These are phyloP conservation scores for Takifugu ocellatus DNA, from an alignment of 2,797 vertebrate genomes.

Conservation along the genomic window DNA sequence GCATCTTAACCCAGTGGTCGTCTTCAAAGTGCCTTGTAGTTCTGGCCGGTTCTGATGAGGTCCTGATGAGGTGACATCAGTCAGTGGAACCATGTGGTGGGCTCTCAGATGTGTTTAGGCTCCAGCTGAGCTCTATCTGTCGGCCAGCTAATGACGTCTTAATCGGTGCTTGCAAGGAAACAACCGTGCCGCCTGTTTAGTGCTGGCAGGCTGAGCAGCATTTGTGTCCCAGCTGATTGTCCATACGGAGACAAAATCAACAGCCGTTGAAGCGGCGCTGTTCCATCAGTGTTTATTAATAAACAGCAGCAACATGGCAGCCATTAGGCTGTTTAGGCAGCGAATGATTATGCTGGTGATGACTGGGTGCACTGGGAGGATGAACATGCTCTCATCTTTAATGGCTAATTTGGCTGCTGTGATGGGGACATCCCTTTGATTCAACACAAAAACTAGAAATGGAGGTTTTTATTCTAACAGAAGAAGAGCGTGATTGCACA, in stretches of 20 bases:
- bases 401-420: constrained; percentile 74
- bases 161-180: constrained; percentile 1
- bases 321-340: constrained; percentile 75
- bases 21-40: too few relatives aligned
- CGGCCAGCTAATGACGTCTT: too few relatives aligned
- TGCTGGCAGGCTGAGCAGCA: constrained; percentile 61
- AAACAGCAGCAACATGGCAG: constrained; percentile 78
- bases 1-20: constrained; percentile 46
- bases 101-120: too few relatives aligned
- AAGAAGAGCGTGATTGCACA: neutral
- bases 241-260: constrained; percentile 70
- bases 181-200: constrained; percentile 54
- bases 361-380: constrained; percentile 67
- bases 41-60: too few relatives aligned
- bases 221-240: constrained; percentile 69
- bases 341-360: constrained; percentile 74
- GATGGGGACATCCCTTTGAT: constrained; percentile 64
- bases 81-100: too few relatives aligned
- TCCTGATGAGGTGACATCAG: too few relatives aligned
- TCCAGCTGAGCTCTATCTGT: too few relatives aligned
- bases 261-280: constrained; percentile 68
- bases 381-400: constrained; percentile 76
- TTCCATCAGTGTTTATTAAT: constrained; percentile 76
- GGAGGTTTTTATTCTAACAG: too few relatives aligned
- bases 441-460: constrained; percentile 41